Evolutionary conservation across 2,113 vertebrate species (phyloP), one percentile per base, ranked within the genome.

Genomic region (Dascyllus trimaculatus): DNA sequence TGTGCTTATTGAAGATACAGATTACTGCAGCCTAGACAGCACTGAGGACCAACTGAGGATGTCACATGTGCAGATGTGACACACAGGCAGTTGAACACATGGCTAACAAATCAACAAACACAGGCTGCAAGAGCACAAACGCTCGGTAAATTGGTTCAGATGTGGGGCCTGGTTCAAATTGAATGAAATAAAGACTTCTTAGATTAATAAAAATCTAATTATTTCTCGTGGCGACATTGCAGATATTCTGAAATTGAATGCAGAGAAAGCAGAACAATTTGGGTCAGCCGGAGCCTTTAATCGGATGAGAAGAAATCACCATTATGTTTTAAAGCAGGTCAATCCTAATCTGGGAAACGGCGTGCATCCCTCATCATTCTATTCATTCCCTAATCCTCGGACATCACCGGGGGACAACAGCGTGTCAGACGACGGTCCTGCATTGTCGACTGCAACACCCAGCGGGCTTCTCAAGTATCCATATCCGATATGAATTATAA

Each of bases 321-420:
- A 89, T 92, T 90, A 90, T 89, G 85, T 88, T 86, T 87, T 56
- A 88, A 91, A 92, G 75, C 81, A 78, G 89, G 86, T 92, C 91
- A 89, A 61, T 88, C 75, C 88, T 93, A 93, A 92, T 92, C 91
- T 91, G 88, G 80, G 75, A 86, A 90, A 72, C 65, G 18, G 60
- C 86, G 85, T 84, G 84, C 78, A 90, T 91, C 76, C 73, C 78
- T 90, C 78, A 70, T 89, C 75, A 53, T 82, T 89, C 52, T 70
- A 56, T 79, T 85, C 52, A 25, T 88, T 78, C 87, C 26, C 19
- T 92, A 92, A 92, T 93, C 92, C 84, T 60, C 3, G 7, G 71
- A 85, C 78, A 72, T 67, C 52, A 67, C 56, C 10, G 38, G 67
- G 38, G 67, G 51, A 79, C 72, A 29, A n/a, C 61, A 81, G 76